Conservation (phyloP, 1,140 invertebrate species). For the Bradysia coprophila region DNA sequence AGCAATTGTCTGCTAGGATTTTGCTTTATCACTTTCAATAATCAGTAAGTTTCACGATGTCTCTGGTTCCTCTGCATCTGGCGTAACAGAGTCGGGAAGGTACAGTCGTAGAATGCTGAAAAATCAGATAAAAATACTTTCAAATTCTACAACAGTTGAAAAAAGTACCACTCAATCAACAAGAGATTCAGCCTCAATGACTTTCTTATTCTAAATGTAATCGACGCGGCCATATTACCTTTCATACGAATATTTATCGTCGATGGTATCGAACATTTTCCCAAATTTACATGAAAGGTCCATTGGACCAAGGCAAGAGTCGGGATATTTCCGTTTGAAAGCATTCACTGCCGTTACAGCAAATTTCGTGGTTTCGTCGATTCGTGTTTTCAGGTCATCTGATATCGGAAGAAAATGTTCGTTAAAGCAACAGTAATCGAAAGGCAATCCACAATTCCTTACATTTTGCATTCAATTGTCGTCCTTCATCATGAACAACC, state of each 20-base stretch:
- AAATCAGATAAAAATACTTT: too few species aligned
- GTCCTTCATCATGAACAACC: slow-evolving; percentile 4
- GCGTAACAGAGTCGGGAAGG: too few species aligned
- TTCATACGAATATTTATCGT: not conserved
- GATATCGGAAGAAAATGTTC: not conserved
- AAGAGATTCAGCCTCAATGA: too few species aligned
- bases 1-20: too few species aligned
- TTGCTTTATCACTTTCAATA: too few species aligned
- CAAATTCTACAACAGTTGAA: too few species aligned
- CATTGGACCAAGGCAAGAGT: not conserved
- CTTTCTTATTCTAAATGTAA: too few species aligned
- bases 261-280: slow-evolving; percentile 1
- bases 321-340: not conserved
- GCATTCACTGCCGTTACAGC: not conserved
- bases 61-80: too few species aligned
- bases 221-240: too few species aligned
- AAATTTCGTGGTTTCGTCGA: not conserved
- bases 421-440: not conserved
- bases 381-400: not conserved
- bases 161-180: too few species aligned
- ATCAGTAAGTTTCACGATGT: too few species aligned
- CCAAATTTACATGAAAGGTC: not conserved
- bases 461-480: not conserved
- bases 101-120: too few species aligned
- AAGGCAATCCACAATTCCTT: not conserved